Conservation (phyloP, 2,888 invertebrate species). For the Dyspetes luteomarginatus region DNA sequence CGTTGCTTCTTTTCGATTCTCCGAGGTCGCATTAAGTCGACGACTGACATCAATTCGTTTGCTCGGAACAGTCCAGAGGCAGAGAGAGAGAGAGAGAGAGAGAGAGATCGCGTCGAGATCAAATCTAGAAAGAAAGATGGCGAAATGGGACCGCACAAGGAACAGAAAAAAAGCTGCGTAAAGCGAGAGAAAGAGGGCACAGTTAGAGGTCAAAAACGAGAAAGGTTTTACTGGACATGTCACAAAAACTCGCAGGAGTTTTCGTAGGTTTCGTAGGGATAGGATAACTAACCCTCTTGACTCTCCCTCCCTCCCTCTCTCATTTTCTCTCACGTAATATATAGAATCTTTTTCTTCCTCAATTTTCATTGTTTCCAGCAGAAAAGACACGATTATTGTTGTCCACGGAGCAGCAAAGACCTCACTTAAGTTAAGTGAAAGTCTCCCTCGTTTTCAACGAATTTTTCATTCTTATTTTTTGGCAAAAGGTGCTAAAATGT, state of each 20-base stretch:
- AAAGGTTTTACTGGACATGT: constrained; percentile 5
- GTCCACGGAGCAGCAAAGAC: not conserved
- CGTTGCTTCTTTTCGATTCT: constrained; percentile 49
- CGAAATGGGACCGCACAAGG: not conserved
- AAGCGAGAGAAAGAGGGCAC: not conserved
- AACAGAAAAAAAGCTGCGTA: not conserved
- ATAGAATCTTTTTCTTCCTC: not conserved
- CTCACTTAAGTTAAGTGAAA: not conserved
- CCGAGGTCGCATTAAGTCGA: constrained; percentile 52
- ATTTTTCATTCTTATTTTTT: not conserved
- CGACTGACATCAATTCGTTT: constrained; percentile 59
- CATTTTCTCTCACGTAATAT: not conserved
- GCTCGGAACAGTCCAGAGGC: constrained; percentile 16
- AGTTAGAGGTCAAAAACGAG: constrained; percentile 6
- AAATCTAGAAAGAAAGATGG: constrained; percentile 1
- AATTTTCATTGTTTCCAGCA: not conserved
- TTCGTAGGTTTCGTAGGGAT: no score
- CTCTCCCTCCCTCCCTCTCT: not conserved
- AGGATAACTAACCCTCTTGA: constrained; percentile 20
- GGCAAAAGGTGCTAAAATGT: not conserved
- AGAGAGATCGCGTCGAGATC: constrained; percentile 35
- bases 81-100: no score
- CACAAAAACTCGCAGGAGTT: constrained; percentile 27
- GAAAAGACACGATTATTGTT: not conserved
- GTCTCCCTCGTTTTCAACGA: not conserved